These are phyloP conservation scores for Holothuria scabra DNA, from an alignment of 53 echinoderm and acorn worm genomes.

Conservation along the genomic window DNA sequence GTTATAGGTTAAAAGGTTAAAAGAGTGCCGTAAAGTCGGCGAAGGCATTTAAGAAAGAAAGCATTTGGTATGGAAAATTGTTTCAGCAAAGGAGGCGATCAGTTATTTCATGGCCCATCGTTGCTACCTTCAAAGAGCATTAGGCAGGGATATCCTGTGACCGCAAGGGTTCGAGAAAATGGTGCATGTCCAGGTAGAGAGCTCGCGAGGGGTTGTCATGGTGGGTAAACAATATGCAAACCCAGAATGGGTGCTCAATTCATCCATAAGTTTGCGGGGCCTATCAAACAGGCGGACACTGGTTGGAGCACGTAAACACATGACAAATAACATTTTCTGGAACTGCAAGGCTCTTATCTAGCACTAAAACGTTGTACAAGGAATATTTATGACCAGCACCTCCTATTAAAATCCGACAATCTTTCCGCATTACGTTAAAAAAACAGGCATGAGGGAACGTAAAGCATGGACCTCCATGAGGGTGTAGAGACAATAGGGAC, in stretches of 20 bases:
- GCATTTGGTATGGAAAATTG: neutral
- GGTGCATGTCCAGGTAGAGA: neutral
- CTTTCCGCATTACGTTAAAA: neutral
- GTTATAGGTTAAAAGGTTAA: too few relatives aligned
- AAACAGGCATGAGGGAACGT: constrained; percentile 19
- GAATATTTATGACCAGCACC: neutral
- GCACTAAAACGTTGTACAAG: neutral
- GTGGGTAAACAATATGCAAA: constrained; percentile 16
- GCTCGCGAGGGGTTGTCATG: neutral
- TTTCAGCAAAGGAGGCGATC: constrained; percentile 11
- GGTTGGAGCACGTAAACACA: neutral
- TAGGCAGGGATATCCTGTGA: neutral
- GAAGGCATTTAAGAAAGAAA: too few relatives aligned
- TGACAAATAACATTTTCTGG: constrained; percentile 15
- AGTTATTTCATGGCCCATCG: constrained; percentile 21
- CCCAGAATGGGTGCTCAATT: constrained; percentile 12
- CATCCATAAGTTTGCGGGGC: neutral
- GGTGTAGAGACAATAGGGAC: constrained; percentile 5
- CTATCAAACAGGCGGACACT: neutral
- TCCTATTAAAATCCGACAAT: constrained; percentile 3
- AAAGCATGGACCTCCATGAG: constrained; percentile 2
- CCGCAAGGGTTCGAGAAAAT: neutral
- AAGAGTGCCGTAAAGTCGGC: too few relatives aligned
- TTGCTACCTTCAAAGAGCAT: constrained; percentile 8
- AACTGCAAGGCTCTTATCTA: neutral